Evolutionary conservation across 2,113 vertebrate species (phyloP).

Genomic region (Corvus hawaiiensis): DNA sequence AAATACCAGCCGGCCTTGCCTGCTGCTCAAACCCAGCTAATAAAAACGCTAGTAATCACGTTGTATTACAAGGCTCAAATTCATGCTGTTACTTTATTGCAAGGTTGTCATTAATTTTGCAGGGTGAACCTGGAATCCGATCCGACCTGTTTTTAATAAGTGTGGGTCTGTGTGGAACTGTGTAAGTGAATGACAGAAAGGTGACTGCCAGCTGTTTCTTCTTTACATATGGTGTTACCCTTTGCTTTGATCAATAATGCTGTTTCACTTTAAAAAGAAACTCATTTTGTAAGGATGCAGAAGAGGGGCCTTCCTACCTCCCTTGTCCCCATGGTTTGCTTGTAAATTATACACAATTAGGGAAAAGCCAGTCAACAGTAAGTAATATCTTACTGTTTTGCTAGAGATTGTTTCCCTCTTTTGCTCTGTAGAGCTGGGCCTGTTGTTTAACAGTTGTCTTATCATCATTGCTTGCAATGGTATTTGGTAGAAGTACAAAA

Average conservation of each 20-base stretch:
- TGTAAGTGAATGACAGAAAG: slow-evolving; percentile 54
- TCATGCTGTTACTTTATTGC: slow-evolving; percentile 71
- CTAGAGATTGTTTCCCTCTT: not conserved
- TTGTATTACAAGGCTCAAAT: slow-evolving; percentile 75
- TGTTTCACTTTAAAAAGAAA: slow-evolving; percentile 58
- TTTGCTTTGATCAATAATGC: slow-evolving; percentile 73
- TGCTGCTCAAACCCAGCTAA: slow-evolving; percentile 68
- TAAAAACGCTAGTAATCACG: slow-evolving; percentile 72
- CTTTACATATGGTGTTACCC: slow-evolving; percentile 56
- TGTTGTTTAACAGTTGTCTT: not conserved
- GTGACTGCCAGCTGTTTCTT: slow-evolving; percentile 71
- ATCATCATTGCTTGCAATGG: not conserved
- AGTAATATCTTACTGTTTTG: not conserved
- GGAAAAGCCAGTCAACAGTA: slow-evolving; percentile 58
- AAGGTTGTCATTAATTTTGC: slow-evolving; percentile 83
- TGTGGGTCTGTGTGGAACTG: slow-evolving; percentile 20
- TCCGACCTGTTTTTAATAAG: slow-evolving; percentile 73
- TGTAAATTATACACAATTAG: slow-evolving; percentile 37
- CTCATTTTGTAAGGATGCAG: slow-evolving; percentile 55
- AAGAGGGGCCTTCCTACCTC: not conserved
- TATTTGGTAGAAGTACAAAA: not conserved
- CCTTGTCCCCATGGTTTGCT: slow-evolving; percentile 24
- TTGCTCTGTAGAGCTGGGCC: not conserved
- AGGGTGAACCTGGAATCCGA: slow-evolving; percentile 78
- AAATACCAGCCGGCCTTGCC: slow-evolving; percentile 72